Evolutionary conservation across 2,888 invertebrate species (phyloP).

Genomic region (Chirona hameri): DNA sequence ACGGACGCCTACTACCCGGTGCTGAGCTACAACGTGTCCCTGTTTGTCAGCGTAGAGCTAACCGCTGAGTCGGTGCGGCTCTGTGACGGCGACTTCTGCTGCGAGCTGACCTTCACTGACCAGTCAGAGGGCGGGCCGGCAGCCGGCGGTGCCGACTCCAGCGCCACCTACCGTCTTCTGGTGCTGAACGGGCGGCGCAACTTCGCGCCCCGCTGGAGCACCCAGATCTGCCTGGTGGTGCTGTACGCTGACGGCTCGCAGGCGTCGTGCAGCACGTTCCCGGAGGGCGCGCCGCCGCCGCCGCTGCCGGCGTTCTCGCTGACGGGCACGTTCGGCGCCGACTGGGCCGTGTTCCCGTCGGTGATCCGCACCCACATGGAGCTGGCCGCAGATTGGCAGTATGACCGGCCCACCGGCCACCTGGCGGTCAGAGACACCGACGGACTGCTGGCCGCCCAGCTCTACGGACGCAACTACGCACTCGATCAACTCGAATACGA

Average conservation of each 20-base stretch:
- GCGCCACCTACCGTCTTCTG: too few relatives aligned
- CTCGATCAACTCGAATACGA: background rate
- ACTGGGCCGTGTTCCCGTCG: background rate
- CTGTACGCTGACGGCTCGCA: background rate
- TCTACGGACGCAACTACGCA: background rate
- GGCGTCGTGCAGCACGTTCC: background rate
- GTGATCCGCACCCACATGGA: background rate
- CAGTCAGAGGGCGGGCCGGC: background rate
- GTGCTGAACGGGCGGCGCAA: background rate
- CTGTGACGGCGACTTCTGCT: conserved; percentile 13
- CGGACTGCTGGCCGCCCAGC: background rate
- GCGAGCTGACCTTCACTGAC: background rate
- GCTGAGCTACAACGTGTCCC: background rate
- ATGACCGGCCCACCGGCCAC: background rate
- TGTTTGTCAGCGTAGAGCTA: background rate
- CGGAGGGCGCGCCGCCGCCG: background rate
- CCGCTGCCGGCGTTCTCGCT: too few relatives aligned
- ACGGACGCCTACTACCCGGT: background rate
- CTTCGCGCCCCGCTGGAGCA: background rate
- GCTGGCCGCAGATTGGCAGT: background rate
- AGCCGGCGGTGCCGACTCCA: background rate
- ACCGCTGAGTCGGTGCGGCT: background rate
- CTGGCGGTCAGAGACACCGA: background rate
- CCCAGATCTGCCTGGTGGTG: too few relatives aligned
- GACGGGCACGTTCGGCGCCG: background rate